Percentiles rank a stretch among this genome's conserved stretches.
phyloP scores from a whole-genome alignment of 2,113 vertebrate species.

The Dasyprocta punctata region DNA sequence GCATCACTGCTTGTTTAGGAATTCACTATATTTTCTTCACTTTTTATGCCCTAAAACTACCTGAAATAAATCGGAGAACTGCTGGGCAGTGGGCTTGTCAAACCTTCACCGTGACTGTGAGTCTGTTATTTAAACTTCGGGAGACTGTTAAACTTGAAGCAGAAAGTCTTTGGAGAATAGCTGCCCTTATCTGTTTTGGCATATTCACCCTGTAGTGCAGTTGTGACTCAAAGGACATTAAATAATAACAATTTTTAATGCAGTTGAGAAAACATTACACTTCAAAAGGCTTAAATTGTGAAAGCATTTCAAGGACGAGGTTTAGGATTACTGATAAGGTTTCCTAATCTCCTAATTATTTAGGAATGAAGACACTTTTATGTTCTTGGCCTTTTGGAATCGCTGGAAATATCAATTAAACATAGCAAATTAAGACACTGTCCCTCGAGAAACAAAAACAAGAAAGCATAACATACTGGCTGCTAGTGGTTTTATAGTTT shows the following conservation, averaged over 20 bases:
- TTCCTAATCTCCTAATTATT: slow-evolving; percentile 63
- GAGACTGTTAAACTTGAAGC: slow-evolving; percentile 53
- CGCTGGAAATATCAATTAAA: slow-evolving; percentile 45
- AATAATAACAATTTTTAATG: slow-evolving; percentile 53
- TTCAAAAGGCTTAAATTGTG: slow-evolving; percentile 66
- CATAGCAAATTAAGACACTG: slow-evolving; percentile 2
- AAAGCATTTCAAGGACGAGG: slow-evolving; percentile 39
- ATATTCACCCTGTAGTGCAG: slow-evolving; percentile 35
- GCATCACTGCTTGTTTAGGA: neutral
- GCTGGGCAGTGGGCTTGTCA: slow-evolving; percentile 42
- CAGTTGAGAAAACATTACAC: slow-evolving; percentile 55
- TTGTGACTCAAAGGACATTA: slow-evolving; percentile 60
- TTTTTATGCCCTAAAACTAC: slow-evolving; percentile 39
- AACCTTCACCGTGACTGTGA: neutral
- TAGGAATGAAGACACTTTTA: slow-evolving; percentile 47
- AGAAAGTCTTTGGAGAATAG: slow-evolving; percentile 64
- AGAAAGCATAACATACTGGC: neutral
- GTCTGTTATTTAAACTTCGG: slow-evolving; percentile 49
- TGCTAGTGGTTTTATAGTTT: neutral
- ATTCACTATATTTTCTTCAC: slow-evolving; percentile 23
- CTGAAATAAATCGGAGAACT: slow-evolving; percentile 21
- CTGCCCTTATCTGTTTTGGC: slow-evolving; percentile 55
- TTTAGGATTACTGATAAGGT: slow-evolving; percentile 39
- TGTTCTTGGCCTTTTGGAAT: slow-evolving; percentile 18
- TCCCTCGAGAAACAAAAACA: slow-evolving; percentile 23